Conservation (phyloP, 2,888 invertebrate species). For the Camptogramma bilineatum region DNA sequence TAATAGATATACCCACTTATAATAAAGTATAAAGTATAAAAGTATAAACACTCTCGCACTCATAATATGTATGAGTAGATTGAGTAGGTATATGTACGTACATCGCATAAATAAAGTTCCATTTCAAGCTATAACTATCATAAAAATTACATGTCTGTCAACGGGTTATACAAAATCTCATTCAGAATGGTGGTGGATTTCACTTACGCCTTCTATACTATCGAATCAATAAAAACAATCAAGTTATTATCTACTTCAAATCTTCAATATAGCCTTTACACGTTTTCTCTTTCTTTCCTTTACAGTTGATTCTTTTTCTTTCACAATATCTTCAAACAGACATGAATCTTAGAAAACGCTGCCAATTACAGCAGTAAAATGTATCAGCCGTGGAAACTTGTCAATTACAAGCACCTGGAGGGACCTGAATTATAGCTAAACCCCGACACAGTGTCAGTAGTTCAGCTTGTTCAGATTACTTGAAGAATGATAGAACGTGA, state of each 20-base stretch:
- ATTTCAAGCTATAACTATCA: no score
- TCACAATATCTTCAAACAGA: neutral
- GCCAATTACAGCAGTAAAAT: slow-evolving; percentile 33
- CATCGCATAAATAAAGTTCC: no score
- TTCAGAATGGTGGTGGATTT: no score
- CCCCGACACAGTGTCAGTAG: slow-evolving; percentile 6
- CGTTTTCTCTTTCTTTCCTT: neutral
- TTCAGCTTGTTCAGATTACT: neutral
- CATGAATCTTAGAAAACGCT: neutral
- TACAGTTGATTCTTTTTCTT: neutral
- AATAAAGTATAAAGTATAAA: no score
- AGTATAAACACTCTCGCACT: no score
- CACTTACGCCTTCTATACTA: neutral
- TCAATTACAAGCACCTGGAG: slow-evolving; percentile 48
- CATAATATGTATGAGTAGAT: no score
- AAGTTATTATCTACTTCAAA: neutral
- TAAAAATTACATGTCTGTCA: no score
- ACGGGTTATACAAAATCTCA: no score
- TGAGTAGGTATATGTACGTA: no score
- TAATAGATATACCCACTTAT: no score
- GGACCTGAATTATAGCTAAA: slow-evolving; percentile 39
- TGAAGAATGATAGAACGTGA: neutral
- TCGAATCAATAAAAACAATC: neutral
- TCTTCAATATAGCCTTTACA: neutral
- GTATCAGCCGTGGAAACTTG: slow-evolving; percentile 46